Evolutionary conservation across 2,113 vertebrate species (phyloP).

Genomic region (Megalops atlanticus): DNA sequence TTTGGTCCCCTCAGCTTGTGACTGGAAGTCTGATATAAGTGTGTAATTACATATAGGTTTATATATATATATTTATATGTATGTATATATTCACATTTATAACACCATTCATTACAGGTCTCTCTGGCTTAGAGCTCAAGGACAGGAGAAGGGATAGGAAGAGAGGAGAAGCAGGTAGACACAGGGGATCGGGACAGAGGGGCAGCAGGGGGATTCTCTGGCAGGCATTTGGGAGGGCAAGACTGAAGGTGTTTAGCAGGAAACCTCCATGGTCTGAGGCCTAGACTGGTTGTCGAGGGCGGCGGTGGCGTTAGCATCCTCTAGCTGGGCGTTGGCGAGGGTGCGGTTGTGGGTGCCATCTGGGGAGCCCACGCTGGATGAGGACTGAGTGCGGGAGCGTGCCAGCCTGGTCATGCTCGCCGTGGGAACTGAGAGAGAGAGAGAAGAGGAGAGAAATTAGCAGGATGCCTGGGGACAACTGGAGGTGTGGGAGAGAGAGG

Average conservation of each 20-base stretch:
- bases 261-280: conserved; percentile 93
- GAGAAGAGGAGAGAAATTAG: neutral
- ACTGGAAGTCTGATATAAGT: conserved; percentile 39
- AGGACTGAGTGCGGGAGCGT: conserved; percentile 89
- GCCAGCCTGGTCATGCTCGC: conserved; percentile 89
- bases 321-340: conserved; percentile 80
- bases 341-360: conserved; percentile 83
- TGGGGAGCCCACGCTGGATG: conserved; percentile 88
- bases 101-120: conserved; percentile 57
- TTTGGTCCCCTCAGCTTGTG: conserved; percentile 41
- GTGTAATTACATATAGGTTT: conserved; percentile 51
- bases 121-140: conserved; percentile 42
- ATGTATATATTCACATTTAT: conserved; percentile 60
- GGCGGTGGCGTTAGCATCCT: conserved; percentile 68
- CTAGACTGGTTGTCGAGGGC: conserved; percentile 74
- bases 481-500: neutral
- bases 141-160: conserved; percentile 16
- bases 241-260: conserved; percentile 75
- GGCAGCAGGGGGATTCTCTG: neutral
- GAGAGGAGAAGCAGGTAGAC: conserved; percentile 25
- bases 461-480: neutral
- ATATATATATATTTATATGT: conserved; percentile 59
- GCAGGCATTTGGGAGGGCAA: neutral
- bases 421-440: conserved; percentile 79
- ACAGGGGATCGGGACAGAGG: neutral